Evolutionary conservation across 2,113 vertebrate genomes (phyloP).

Genomic region (human (Homo sapiens)): GRCh38 chr12:33247501-33248000

Average conservation of each 20-base stretch:
- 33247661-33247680: not conserved
- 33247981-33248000: no score
- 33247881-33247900: not conserved
- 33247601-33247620: not conserved
- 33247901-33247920: not conserved
- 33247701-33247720: not conserved
- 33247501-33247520: not conserved
- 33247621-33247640: not conserved
- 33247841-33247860: not conserved
- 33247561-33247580: not conserved
- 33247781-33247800: not conserved
- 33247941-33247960: no score
- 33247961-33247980: no score
- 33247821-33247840: not conserved
- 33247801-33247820: not conserved
- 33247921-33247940: not conserved
- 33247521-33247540: not conserved
- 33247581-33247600: not conserved
- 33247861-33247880: not conserved
- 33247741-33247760: not conserved
- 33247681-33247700: not conserved
- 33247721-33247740: not conserved
- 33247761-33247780: not conserved
- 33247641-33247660: not conserved
- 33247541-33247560: not conserved